A percentile compares a stretch with the other conserved stretches of the same genome.
Conservation (phyloP, 2,888 invertebrate species). For the Caprella mutica region DNA sequence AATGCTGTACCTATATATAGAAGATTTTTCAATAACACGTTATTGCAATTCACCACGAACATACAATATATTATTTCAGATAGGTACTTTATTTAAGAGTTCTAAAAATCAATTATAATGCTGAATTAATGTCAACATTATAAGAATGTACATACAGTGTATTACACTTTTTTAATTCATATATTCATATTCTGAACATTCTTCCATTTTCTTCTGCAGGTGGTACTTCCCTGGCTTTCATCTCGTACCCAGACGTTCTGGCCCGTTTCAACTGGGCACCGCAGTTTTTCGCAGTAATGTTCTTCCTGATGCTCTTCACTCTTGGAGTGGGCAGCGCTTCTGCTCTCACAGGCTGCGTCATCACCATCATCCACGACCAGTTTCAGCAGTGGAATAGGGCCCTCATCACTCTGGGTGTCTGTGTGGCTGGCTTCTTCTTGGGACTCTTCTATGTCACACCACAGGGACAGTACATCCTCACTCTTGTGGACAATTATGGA, state of each 20-base stretch:
- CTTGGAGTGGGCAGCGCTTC: constrained; percentile 61
- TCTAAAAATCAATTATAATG: too few relatives aligned
- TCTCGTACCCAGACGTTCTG: constrained; percentile 73
- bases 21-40: too few relatives aligned
- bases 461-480: constrained; percentile 51
- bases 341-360: constrained; percentile 52
- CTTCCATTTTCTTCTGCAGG: too few relatives aligned
- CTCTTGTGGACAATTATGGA: constrained; percentile 51
- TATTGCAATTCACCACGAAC: too few relatives aligned
- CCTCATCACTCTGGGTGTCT: constrained; percentile 50
- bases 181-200: too few relatives aligned
- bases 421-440: constrained; percentile 49
- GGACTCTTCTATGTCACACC: constrained; percentile 64
- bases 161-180: too few relatives aligned
- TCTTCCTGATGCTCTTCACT: constrained; percentile 70
- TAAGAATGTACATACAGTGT: too few relatives aligned
- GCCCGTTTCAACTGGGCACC: constrained; percentile 60
- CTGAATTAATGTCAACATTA: too few relatives aligned
- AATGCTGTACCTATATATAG: too few relatives aligned
- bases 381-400: constrained; percentile 52
- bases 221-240: constrained; percentile 68
- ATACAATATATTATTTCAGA: too few relatives aligned
- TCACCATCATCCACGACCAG: constrained; percentile 57
- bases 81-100: too few relatives aligned
- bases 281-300: constrained; percentile 66